Percentiles rank a stretch among this genome's conserved stretches.
These are phyloP conservation scores for Callocephalon fimbriatum DNA, from an alignment of 2,113 vertebrate species.

Conservation along the genomic window DNA sequence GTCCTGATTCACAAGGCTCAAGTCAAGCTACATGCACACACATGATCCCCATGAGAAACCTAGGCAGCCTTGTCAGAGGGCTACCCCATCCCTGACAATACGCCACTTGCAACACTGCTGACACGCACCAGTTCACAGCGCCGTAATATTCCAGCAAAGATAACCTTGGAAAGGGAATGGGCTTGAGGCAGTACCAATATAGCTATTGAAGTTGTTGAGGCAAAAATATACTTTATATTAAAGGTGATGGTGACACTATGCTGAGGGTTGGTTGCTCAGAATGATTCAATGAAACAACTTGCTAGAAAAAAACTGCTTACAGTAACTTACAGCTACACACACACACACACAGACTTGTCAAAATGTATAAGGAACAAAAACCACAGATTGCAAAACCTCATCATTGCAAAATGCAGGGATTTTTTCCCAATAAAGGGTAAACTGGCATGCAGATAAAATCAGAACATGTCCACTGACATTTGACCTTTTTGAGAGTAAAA, in stretches of 20 bases:
- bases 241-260: neutral
- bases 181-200: neutral
- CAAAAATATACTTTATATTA: neutral
- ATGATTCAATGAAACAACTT: neutral
- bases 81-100: neutral
- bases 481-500: neutral
- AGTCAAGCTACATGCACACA: fast-evolving
- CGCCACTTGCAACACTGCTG: neutral
- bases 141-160: neutral
- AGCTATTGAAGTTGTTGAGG: neutral
- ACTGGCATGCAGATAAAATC: neutral
- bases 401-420: neutral
- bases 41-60: neutral
- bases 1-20: neutral
- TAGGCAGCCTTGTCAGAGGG: neutral
- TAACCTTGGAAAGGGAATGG: neutral
- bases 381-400: neutral
- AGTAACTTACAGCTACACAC: neutral
- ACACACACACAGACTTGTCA: neutral
- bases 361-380: neutral
- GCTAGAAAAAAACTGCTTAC: neutral
- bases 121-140: fast-evolving
- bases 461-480: neutral
- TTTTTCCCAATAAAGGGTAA: neutral
- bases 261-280: neutral